A percentile compares a stretch with the other conserved stretches of the same genome.
These are phyloP conservation scores for Nematostella vectensis DNA, from an alignment of 92 coral and sea anemone genomes.

Conservation along the genomic window DNA sequence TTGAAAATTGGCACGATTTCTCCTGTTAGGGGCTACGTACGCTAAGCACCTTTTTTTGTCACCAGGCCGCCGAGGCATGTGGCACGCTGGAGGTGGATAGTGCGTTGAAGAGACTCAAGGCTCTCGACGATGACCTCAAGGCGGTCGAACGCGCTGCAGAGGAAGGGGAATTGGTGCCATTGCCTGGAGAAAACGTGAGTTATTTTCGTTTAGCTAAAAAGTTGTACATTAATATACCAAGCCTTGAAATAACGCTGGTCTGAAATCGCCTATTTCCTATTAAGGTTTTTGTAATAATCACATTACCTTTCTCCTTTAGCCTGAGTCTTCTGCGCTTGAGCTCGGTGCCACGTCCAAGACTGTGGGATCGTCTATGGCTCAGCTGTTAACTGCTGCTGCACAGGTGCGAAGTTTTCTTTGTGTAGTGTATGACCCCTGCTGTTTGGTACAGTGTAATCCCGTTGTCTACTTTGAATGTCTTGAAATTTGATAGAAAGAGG, in stretches of 20 bases:
- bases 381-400: constrained; percentile 92
- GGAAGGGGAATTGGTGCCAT: constrained; percentile 81
- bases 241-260: too few relatives aligned
- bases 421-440: too few relatives aligned
- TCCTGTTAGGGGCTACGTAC: too few relatives aligned
- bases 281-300: too few relatives aligned
- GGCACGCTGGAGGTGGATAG: constrained; percentile 96
- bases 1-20: too few relatives aligned
- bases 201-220: too few relatives aligned
- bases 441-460: too few relatives aligned
- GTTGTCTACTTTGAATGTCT: too few relatives aligned
- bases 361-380: constrained; percentile 99
- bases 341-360: constrained; percentile 97
- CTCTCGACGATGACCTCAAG: constrained; percentile 71
- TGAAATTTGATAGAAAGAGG: too few relatives aligned
- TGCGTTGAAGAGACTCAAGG: constrained; percentile 71
- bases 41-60: neutral
- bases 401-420: constrained; percentile 67
- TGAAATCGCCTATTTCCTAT: too few relatives aligned
- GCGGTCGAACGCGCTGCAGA: constrained; percentile 85
- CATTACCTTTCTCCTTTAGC: too few relatives aligned
- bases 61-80: constrained; percentile 93
- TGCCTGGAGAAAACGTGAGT: constrained; percentile 94
- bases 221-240: too few relatives aligned
- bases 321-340: constrained; percentile 60